Evolutionary conservation across 2,888 invertebrate genomes (phyloP).

Genomic region (Acholoe squamosa): DNA sequence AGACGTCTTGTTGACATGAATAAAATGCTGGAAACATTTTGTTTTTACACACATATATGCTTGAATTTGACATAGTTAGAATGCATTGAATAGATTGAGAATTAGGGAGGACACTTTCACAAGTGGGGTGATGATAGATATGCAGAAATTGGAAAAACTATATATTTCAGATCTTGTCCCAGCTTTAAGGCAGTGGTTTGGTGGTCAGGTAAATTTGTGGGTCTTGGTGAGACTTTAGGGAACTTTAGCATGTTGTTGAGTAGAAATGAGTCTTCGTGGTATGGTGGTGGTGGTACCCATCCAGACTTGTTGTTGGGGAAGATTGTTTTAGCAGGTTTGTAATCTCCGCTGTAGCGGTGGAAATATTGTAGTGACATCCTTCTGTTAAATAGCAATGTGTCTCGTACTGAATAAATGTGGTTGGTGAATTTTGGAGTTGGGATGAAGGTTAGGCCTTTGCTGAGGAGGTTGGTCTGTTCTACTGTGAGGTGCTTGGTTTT

Average conservation of each 20-base stretch:
- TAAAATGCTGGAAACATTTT: no score
- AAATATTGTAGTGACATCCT: background rate
- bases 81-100: no score
- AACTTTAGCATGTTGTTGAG: background rate
- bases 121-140: no score
- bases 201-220: background rate
- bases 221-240: background rate
- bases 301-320: background rate
- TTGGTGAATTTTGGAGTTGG: constrained; percentile 18
- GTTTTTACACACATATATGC: no score
- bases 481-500: background rate
- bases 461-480: background rate
- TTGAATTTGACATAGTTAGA: no score
- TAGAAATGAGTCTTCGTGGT: background rate
- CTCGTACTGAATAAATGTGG: background rate
- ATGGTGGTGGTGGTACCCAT: background rate
- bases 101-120: no score
- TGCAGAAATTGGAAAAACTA: no score
- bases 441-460: background rate
- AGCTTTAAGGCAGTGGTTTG: background rate
- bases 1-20: no score
- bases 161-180: no score
- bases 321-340: background rate
- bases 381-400: constrained; percentile 25
- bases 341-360: background rate